phyloP scores from a whole-genome alignment of 1,140 invertebrate species.

The Temnothorax curvispinosus region DNA sequence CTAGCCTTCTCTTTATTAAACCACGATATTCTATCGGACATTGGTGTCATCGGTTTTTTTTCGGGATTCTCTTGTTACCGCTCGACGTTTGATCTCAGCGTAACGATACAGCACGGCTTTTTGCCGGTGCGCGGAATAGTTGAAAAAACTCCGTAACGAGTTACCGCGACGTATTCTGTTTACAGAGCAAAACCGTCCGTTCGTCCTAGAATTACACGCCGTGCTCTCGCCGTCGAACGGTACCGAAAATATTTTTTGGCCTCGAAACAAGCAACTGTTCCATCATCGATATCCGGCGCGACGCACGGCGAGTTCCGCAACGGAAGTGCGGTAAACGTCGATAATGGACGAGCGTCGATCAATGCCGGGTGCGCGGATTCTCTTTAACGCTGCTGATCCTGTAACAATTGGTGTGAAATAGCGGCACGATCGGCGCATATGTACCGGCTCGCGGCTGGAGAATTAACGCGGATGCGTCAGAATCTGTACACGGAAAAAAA shows the following conservation, averaged over 20 bases:
- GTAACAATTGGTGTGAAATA: slow-evolving; percentile 53
- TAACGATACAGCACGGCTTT: slow-evolving; percentile 42
- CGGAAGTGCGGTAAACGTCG: slow-evolving; percentile 64
- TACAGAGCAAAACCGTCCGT: slow-evolving; percentile 53
- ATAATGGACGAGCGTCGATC: slow-evolving; percentile 69
- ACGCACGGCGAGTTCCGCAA: slow-evolving; percentile 11
- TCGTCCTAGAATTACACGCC: slow-evolving; percentile 56
- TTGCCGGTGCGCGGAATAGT: slow-evolving; percentile 31
- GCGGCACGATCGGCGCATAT: slow-evolving; percentile 15
- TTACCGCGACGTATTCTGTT: slow-evolving; percentile 48
- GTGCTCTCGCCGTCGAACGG: slow-evolving; percentile 31
- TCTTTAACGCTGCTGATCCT: slow-evolving; percentile 60
- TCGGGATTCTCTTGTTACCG: slow-evolving; percentile 53
- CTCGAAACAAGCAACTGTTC: slow-evolving; percentile 46
- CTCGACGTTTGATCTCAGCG: slow-evolving; percentile 33
- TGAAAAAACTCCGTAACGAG: slow-evolving; percentile 59
- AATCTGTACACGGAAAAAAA: slow-evolving; percentile 27
- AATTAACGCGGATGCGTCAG: slow-evolving; percentile 52
- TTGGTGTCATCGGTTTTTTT: slow-evolving; percentile 35
- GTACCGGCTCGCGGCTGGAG: neutral
- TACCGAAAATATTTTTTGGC: slow-evolving; percentile 38
- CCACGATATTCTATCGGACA: slow-evolving; percentile 9
- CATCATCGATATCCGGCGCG: slow-evolving; percentile 46
- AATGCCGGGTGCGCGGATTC: slow-evolving; percentile 56
- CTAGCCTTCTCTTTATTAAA: slow-evolving; percentile 33